Percentiles rank a stretch among this genome's conserved stretches.
phyloP scores from a whole-genome alignment of 1,140 invertebrate species.

The Bombus superbus region DNA sequence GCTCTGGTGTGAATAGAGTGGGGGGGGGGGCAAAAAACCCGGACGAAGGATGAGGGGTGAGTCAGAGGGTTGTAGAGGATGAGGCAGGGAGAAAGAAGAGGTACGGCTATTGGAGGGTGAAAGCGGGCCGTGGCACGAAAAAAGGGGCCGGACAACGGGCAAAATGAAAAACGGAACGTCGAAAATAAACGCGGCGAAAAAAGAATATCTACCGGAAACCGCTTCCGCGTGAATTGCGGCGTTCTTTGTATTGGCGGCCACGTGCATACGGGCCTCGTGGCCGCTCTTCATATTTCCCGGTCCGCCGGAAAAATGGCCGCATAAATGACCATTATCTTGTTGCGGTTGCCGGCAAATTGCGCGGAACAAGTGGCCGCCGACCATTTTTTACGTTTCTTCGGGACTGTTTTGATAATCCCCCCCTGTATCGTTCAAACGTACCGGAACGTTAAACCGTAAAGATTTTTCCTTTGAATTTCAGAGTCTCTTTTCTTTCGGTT shows the following conservation, averaged over 20 bases:
- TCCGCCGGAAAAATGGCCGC: conserved; percentile 6
- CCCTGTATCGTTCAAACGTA: no score
- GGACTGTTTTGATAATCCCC: neutral
- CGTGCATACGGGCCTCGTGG: neutral
- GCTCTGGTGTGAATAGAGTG: conserved; percentile 41
- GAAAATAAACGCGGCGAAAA: conserved; percentile 42
- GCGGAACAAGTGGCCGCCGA: conserved; percentile 14
- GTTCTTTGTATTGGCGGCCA: conserved; percentile 17
- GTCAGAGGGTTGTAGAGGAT: neutral
- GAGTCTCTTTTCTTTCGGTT: neutral
- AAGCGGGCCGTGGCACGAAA: neutral
- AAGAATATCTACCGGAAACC: conserved; percentile 40
- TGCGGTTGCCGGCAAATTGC: conserved; percentile 39
- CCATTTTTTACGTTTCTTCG: neutral
- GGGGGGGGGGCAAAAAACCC: neutral
- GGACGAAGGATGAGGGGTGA: neutral
- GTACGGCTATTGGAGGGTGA: neutral
- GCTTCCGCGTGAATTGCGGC: conserved; percentile 22
- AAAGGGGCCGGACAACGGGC: conserved; percentile 20
- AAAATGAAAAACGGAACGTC: conserved; percentile 47
- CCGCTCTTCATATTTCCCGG: conserved; percentile 12
- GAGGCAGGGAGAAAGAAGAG: no score
- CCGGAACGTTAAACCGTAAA: neutral
- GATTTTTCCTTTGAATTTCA: conserved; percentile 3
- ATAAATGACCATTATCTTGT: conserved; percentile 54